Percentiles rank a stretch among this genome's conserved stretches.
phyloP scores from a whole-genome alignment of 2,888 invertebrate genomes.

The Pseudococcus longispinus region DNA sequence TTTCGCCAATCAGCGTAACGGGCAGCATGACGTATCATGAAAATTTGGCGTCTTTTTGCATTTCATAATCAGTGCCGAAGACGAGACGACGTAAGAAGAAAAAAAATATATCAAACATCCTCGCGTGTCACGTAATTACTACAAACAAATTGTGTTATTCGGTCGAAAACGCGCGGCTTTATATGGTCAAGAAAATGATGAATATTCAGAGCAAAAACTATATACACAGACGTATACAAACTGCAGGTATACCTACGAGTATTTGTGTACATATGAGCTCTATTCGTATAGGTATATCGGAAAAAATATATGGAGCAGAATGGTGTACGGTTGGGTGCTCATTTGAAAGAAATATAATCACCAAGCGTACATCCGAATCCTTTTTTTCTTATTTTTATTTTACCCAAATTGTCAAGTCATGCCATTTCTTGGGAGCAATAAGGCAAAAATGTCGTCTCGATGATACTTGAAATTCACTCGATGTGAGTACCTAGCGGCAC shows the following conservation, averaged over 20 bases:
- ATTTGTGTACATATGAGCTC: background rate
- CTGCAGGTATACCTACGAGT: background rate
- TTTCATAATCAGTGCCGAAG: background rate
- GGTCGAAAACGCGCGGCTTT: constrained; percentile 3
- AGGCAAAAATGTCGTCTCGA: constrained; percentile 33
- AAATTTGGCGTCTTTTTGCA: constrained; percentile 30
- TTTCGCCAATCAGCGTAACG: constrained; percentile 15
- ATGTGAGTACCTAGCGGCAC: constrained; percentile 40
- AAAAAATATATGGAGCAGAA: constrained; percentile 33
- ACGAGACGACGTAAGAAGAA: background rate
- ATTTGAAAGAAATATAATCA: constrained; percentile 49
- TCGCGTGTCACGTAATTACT: constrained; percentile 38
- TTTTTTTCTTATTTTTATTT: background rate
- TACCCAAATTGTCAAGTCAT: constrained; percentile 34
- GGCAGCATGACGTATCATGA: background rate
- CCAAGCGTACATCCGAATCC: constrained; percentile 35
- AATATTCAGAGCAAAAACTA: constrained; percentile 37
- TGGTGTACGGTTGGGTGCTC: constrained; percentile 52
- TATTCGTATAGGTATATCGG: background rate
- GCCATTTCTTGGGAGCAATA: constrained; percentile 43
- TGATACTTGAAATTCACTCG: constrained; percentile 37
- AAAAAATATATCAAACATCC: background rate
- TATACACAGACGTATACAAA: background rate
- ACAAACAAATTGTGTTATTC: constrained; percentile 31
- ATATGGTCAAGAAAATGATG: constrained; percentile 39